phyloP scores from a whole-genome alignment of 2,113 vertebrate genomes.

The Sinocyclocheilus grahami region DNA sequence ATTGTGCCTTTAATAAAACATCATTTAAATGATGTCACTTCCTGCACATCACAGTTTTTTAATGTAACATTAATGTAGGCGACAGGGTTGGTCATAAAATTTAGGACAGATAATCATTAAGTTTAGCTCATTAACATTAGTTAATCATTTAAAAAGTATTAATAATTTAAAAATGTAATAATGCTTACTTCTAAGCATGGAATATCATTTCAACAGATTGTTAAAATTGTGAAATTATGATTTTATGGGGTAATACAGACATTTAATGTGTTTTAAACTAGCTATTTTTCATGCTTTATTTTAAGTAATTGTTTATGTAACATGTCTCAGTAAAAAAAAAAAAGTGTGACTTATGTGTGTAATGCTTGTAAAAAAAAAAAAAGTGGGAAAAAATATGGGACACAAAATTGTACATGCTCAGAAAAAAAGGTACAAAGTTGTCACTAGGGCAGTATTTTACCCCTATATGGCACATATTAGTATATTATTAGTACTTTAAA shows the following conservation, averaged over 20 bases:
- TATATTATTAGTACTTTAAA: too few relatives aligned
- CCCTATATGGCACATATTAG: too few relatives aligned
- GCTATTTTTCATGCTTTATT: conserved; percentile 2
- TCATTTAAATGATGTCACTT: neutral
- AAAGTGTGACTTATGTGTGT: neutral
- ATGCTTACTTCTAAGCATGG: too few relatives aligned
- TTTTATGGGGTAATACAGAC: neutral
- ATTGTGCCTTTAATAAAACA: too few relatives aligned
- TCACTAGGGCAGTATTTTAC: too few relatives aligned
- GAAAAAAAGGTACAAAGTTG: neutral
- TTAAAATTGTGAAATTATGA: neutral
- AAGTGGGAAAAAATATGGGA: neutral
- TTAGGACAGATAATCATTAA: neutral
- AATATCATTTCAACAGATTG: neutral
- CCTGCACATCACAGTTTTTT: neutral
- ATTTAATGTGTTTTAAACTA: conserved; percentile 1
- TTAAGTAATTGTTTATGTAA: neutral
- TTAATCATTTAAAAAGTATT: too few relatives aligned
- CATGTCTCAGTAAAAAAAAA: neutral
- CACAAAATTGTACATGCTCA: neutral
- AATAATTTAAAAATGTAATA: too few relatives aligned
- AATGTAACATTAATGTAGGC: neutral
- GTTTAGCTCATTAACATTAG: neutral
- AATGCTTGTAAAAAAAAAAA: neutral
- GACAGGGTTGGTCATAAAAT: neutral